Evolutionary conservation across 2,797 vertebrate genomes (phyloP).

Genomic region (Hoplostethus mediterraneus): DNA sequence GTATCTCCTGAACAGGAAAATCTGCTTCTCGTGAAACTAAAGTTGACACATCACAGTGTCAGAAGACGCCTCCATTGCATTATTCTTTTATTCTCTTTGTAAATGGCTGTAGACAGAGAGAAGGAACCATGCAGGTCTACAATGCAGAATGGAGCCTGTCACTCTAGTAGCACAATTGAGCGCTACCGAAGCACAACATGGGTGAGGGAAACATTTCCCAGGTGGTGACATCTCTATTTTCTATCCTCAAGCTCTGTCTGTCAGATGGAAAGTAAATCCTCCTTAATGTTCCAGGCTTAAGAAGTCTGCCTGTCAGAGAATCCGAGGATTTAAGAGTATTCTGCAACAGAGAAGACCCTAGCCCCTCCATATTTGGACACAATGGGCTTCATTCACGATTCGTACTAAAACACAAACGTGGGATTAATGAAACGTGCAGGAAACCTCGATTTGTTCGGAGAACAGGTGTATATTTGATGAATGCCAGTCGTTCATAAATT

Average conservation of each 20-base stretch:
- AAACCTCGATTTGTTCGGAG: too few relatives aligned
- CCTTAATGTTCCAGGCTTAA: constrained; percentile 65
- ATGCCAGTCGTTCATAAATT: too few relatives aligned
- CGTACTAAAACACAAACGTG: too few relatives aligned
- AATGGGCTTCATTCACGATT: too few relatives aligned
- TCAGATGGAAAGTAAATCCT: constrained; percentile 72
- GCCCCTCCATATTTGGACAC: too few relatives aligned
- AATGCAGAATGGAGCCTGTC: constrained; percentile 32
- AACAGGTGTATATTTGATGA: too few relatives aligned
- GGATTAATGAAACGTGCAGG: too few relatives aligned
- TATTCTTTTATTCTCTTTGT: constrained; percentile 32
- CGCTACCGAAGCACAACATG: constrained; percentile 23
- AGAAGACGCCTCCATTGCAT: background rate
- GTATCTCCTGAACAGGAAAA: background rate
- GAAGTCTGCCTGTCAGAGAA: constrained; percentile 56
- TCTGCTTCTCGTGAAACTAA: background rate
- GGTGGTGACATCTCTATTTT: constrained; percentile 45
- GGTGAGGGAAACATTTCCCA: constrained; percentile 34
- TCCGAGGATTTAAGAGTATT: constrained; percentile 56
- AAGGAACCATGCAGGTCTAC: background rate
- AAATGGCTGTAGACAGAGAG: constrained; percentile 27
- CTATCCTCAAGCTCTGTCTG: constrained; percentile 47
- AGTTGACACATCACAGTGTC: constrained; percentile 17
- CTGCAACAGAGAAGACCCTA: constrained; percentile 23
- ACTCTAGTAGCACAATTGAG: constrained; percentile 19